phyloP scores from a whole-genome alignment of 1,140 invertebrate species.

The Macrocentrus cingulum region DNA sequence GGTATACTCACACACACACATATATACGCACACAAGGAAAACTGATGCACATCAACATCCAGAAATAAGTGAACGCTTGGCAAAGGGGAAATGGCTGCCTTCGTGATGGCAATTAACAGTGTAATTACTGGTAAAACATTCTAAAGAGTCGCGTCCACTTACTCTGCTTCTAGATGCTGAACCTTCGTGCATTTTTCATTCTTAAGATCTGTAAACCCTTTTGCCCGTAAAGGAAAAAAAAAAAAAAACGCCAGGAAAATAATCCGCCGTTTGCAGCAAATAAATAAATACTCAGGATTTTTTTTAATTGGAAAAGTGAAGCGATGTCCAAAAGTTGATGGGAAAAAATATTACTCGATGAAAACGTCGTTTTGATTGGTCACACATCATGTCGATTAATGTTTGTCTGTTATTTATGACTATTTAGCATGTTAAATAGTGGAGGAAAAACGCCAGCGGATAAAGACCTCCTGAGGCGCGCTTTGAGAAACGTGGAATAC shows the following conservation, averaged over 20 bases:
- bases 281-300: conserved; percentile 5
- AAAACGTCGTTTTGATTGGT: conserved; percentile 39
- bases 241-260: conserved; percentile 13
- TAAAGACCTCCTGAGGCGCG: conserved; percentile 35
- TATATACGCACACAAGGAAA: background rate
- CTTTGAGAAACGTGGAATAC: conserved; percentile 12
- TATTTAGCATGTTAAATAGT: conserved; percentile 32
- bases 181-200: conserved; percentile 43
- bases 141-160: conserved; percentile 25
- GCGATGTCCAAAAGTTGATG: background rate
- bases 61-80: conserved; percentile 8
- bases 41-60: background rate
- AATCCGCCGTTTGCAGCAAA: conserved; percentile 5
- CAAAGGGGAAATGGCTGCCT: conserved; percentile 19
- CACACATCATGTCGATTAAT: conserved; percentile 39
- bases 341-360: conserved; percentile 29
- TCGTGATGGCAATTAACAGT: conserved; percentile 45
- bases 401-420: conserved; percentile 29
- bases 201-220: conserved; percentile 39
- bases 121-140: conserved; percentile 44
- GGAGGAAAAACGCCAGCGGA: conserved; percentile 26
- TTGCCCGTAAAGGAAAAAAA: conserved; percentile 29
- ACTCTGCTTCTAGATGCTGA: conserved; percentile 20
- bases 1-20: no score
- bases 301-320: background rate